Evolutionary conservation across 2,888 invertebrate genomes (phyloP), one percentile per base, ranked within the genome.

Genomic region (Eupithecia inturbata): DNA sequence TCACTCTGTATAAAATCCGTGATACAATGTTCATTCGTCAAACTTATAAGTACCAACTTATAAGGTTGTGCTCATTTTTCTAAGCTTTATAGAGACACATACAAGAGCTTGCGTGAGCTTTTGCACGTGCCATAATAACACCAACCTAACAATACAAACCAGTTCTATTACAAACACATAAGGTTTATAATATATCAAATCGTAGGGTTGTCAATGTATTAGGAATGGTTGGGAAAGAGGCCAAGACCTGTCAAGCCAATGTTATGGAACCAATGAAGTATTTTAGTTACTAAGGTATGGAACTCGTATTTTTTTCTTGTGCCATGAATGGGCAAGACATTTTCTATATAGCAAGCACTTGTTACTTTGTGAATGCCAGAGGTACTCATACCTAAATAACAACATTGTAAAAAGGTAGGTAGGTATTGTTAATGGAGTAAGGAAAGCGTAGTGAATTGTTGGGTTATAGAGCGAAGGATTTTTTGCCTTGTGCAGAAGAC

Each of bases 221-320:
- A 87, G 92, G 92, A 85, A 83, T 85, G 80, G 89, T 89, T 90
- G 81, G 83, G 84, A 85, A 85, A 87, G 82, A 86, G 84, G 84
- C 84, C 84, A 87, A 84, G 82, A 81, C 78, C 77, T 81, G 78
- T 79, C 78, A 79, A 75, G 62, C 73, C 76, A 77, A 84, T 82
- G 79, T 77, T 82, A 83, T 83, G 76, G 80, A 81, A 81, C 79
- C 77, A 73, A 71, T 57, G 60, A 60, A 74, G 79, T n/a, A n/a
- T 45, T 41, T 2, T 14, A 45, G 45, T 45, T 41, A 45, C 16
- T 45, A 45, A 19, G 19, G 45, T 49, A 49, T 49, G 53, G 10
- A 53, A 53, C 22, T 53, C 3, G 26, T 57, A 57, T 14, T 57
- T 78, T 81, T 82, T 82, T 79, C 70, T 77, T 36, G 28, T 10